Evolutionary conservation across 2,113 vertebrate genomes (phyloP).

Genomic region (Penelope pileata): DNA sequence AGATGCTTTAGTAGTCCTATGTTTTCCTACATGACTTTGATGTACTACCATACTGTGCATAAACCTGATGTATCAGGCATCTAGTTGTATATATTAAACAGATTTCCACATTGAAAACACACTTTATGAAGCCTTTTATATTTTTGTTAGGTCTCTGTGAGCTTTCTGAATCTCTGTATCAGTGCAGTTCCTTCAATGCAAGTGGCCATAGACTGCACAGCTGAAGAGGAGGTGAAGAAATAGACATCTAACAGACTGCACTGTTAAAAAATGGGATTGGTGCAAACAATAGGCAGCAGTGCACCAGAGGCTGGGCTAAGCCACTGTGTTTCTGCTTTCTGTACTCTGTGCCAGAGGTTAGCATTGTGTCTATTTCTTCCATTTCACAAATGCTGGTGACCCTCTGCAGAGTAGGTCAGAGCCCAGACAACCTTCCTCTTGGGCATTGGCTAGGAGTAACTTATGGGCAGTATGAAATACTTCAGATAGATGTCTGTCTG

Average conservation of each 20-base stretch:
- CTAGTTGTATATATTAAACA: not conserved
- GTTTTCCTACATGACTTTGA: not conserved
- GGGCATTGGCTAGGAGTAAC: not conserved
- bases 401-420: not conserved
- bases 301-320: not conserved
- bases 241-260: not conserved
- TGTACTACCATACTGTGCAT: not conserved
- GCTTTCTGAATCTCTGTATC: not conserved
- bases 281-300: not conserved
- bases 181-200: not conserved
- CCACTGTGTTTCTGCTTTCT: not conserved
- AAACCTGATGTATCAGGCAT: not conserved
- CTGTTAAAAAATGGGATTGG: not conserved
- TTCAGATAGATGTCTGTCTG: not conserved
- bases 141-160: not conserved
- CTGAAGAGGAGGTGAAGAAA: not conserved
- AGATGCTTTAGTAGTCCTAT: not conserved
- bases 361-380: not conserved
- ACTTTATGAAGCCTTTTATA: not conserved
- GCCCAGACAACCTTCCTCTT: not conserved
- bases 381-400: not conserved
- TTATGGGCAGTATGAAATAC: not conserved
- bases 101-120: not conserved
- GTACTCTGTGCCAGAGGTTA: not conserved
- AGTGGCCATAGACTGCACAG: not conserved